Base-by-base conservation (phyloP, 2,113 vertebrate species). In the Penelope pileata region DNA sequence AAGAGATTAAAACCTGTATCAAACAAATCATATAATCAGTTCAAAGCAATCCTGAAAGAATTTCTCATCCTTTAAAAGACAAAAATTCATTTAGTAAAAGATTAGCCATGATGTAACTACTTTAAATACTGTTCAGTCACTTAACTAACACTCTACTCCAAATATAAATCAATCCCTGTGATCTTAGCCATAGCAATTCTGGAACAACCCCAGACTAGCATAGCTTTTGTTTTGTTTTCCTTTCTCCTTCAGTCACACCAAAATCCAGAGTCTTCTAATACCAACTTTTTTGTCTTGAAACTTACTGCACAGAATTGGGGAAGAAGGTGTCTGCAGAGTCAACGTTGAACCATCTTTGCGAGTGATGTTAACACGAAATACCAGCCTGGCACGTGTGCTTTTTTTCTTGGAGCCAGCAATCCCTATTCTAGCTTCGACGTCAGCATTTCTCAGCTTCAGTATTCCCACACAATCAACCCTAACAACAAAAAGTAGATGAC, bases 381-480 rank as follows among this genome's bases (percentile, higher is more conserved):
- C 99, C 91, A 99, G 98, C 74, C 99, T 98, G 73, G 99, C 99
- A 7, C 99, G 99, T 29, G 99, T 99, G 97, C 99, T 99, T 92
- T 99, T 99, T 93, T 99, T 99, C 98, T 99, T 99, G 47, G 99
- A 99, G 45, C 99, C 99, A 4, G 99, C 99, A 82, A 99, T 98
- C 40, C 99, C 99, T 75, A 99, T 99, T 91, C 99, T 98, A 93
- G 99, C 99, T 97, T 99, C 99, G 16, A 99, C 99, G 50, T 99
- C 99, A 36, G 99, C 99, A 51, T 99, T 99, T 82, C 99, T 98
- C 67, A 99, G 98, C 97, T 99, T 99, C 94, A 99, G 92, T 89
- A 99, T 99, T 81, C 99, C 99, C 90, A 99, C 99, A 8, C 99
- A 99, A 94, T 99, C 99, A 90, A 99, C 99, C 86, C 99, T 99